These are phyloP conservation scores for Diorhabda carinulata DNA, from an alignment of 1,140 invertebrate genomes.

Conservation along the genomic window DNA sequence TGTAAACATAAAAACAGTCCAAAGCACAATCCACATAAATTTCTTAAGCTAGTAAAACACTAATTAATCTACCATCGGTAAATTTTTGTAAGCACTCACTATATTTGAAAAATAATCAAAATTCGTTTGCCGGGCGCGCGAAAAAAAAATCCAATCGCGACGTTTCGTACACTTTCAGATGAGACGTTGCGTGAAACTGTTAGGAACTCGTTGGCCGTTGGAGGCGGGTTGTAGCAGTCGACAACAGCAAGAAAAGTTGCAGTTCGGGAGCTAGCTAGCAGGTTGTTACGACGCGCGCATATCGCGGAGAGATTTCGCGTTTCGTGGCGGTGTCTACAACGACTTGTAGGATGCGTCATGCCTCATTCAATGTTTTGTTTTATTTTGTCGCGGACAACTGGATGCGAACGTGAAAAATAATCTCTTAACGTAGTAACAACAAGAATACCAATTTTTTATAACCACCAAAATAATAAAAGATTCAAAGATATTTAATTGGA, in stretches of 20 bases:
- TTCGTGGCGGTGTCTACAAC: neutral
- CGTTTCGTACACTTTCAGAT: neutral
- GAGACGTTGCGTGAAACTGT: neutral
- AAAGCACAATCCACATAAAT: too few relatives aligned
- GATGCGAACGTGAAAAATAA: neutral
- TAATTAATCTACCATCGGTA: too few relatives aligned
- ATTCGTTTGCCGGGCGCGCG: too few relatives aligned
- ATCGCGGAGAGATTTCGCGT: neutral
- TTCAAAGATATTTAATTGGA: too few relatives aligned
- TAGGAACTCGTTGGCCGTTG: neutral
- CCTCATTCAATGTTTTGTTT: conserved; percentile 1
- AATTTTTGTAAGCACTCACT: too few relatives aligned
- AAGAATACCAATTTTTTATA: too few relatives aligned
- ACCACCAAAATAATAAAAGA: too few relatives aligned
- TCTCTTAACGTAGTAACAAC: neutral
- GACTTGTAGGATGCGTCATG: conserved; percentile 1
- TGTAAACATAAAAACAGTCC: too few relatives aligned
- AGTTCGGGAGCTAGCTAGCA: neutral
- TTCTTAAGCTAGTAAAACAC: too few relatives aligned
- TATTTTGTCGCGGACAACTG: neutral
- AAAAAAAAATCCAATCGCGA: neutral
- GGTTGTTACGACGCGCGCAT: neutral
- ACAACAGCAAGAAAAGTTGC: neutral
- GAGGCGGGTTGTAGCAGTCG: neutral
- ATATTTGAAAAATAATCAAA: too few relatives aligned